Evolutionary conservation across 2,113 vertebrate species (phyloP).

Genomic region (Antechinus stuartii): DNA sequence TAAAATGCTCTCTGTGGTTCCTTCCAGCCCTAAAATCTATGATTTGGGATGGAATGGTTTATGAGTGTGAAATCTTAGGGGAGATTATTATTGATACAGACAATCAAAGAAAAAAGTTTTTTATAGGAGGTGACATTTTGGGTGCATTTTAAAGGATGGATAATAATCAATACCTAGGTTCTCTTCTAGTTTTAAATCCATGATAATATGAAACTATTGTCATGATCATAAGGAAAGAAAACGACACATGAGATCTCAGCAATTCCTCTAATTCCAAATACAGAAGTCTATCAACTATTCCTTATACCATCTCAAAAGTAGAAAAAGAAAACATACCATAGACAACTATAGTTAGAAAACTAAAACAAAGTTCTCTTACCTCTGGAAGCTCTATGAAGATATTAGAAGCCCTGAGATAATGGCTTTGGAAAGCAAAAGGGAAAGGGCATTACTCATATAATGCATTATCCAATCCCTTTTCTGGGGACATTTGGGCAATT

Average conservation of each 20-base stretch:
- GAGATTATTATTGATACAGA: not conserved
- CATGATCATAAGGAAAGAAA: not conserved
- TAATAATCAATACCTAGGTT: not conserved
- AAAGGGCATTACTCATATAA: not conserved
- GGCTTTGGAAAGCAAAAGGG: not conserved
- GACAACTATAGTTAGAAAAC: not conserved
- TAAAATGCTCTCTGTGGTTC: not conserved
- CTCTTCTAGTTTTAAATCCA: not conserved
- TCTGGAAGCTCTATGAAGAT: not conserved
- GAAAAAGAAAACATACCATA: not conserved
- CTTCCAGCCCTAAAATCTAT: not conserved
- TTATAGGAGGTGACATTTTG: not conserved
- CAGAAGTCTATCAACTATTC: not conserved
- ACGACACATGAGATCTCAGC: not conserved
- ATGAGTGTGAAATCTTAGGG: not conserved
- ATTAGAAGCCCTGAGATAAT: not conserved
- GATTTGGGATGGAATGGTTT: not conserved
- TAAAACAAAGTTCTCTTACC: not conserved
- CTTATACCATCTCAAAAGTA: not conserved
- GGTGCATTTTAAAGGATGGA: not conserved
- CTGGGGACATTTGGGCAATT: not conserved
- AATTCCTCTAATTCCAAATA: not conserved
- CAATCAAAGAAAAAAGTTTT: not conserved
- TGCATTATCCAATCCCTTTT: not conserved
- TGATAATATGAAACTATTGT: not conserved